Evolutionary conservation across 2,888 invertebrate genomes (phyloP), one percentile per base, ranked within the genome.

Genomic region (Plagiodera versicolora): DNA sequence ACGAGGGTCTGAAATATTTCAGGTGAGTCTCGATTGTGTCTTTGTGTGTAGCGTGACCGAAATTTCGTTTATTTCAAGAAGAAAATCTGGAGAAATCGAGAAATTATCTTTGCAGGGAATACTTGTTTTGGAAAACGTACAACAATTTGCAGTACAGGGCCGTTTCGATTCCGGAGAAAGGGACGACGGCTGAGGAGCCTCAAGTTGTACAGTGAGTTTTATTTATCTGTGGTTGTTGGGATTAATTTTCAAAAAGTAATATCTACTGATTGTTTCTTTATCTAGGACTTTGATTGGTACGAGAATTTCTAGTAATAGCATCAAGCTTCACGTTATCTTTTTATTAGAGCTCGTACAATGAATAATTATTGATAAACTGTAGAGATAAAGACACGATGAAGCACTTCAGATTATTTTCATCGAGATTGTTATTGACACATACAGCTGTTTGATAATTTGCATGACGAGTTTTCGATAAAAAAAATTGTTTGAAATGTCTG

Each of bases 1-100:
- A 98, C 79, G 98, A 99, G 84, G 97, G 95, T 0, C 85, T 99
- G 2, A 98, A 98, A 82, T 95, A 94, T 82, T 89, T 87, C 70
- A 83, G 89, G 80, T 85, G 81, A 72, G 76, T 16, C 1, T 14
- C 18, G 35, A 11, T 17, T 6, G 16, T 20, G 18, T 35, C 11
- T 3, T n/a, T 19, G 30, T 17, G 8, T 18, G 10, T 30, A 11
- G 30, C 30, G 39, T 52, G 39, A 56, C 30, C 19, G n/a, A 48
- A 48, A 17, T 59, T 51, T 60, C 56, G 30, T 50, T 56, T 56
- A 46, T 44, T 30, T 58, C 19, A 52, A 30, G 16, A 66, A 64
- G 35, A 55, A 52, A 55, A 51, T 49, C 20, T 14, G 3, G 39
- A 3, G n/a, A 20, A 24, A 24, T 53, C 44, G 44, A 53, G 20